These are phyloP conservation scores for Ictalurus punctatus DNA, from an alignment of 2,113 vertebrate species.

Conservation along the genomic window DNA sequence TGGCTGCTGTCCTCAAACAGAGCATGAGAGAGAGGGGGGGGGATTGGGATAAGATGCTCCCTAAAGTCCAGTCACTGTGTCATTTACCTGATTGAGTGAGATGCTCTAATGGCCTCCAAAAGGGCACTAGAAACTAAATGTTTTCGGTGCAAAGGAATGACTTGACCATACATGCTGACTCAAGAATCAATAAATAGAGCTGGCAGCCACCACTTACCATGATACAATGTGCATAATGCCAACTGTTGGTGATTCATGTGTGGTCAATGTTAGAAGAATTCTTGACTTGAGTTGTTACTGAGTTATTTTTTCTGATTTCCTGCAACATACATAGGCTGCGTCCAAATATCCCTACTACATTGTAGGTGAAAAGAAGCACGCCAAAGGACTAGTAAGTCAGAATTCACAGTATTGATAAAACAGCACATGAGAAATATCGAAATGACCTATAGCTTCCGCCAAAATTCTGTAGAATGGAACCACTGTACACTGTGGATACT, in stretches of 20 bases:
- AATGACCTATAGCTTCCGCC: too few species aligned
- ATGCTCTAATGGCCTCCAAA: constrained; percentile 63
- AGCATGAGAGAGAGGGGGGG: neutral
- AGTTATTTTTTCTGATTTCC: neutral
- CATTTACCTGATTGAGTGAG: constrained; percentile 71
- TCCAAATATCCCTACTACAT: too few species aligned
- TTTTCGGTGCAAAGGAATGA: neutral
- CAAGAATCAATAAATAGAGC: neutral
- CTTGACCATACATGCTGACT: neutral
- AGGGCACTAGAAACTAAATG: constrained; percentile 67
- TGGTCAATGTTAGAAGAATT: neutral
- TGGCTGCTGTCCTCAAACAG: constrained; percentile 40
- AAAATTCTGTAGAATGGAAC: too few species aligned
- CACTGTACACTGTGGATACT: too few species aligned
- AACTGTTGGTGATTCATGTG: neutral
- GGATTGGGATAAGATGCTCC: constrained; percentile 34
- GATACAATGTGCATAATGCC: neutral
- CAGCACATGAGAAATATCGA: too few species aligned
- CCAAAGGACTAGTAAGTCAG: too few species aligned
- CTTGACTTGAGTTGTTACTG: neutral
- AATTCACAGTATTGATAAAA: too few species aligned
- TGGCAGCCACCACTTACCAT: neutral
- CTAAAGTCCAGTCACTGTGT: constrained; percentile 54
- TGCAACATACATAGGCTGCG: neutral
- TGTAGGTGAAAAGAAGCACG: too few species aligned